Base-by-base conservation (phyloP, 2,113 vertebrate genomes). In the Paramisgurnus dabryanus region DNA sequence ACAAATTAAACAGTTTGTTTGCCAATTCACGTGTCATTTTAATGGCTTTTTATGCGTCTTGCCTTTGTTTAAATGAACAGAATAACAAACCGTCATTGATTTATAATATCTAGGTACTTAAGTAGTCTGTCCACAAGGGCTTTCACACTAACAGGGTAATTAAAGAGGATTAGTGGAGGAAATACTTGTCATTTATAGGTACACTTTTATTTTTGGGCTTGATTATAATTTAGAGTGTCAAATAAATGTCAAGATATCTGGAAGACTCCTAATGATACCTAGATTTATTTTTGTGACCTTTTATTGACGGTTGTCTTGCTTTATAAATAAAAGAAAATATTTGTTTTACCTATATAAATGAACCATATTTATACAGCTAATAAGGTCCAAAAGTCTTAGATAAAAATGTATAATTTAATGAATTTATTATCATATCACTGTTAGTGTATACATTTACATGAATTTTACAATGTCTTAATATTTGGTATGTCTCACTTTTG, bases 1-100 rank as follows among this genome's bases (percentile, higher is more conserved):
- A 92, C 87, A 95, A 94, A 95, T 95, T 94, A 92, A 95, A 93
- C 92, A 94, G 95, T 95, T 95, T 94, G 95, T 96, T 95, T 94
- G 95, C 93, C 94, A 92, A 93, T 94, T 95, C 94, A 94, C 92
- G 92, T 94, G 94, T 93, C 90, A 88, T 95, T 92, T 95, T 96
- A 95, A 97, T 96, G 93, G 92, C 89, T 91, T 93, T 93, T 93
- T 94, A 93, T 94, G 94, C 92, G 84, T 89, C 87, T 87, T 76
- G 6, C 86, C 90, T 95, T 95, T 95, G 94, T 96, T 93, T 93
- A 93, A 93, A 94, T 91, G 89, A 91, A 93, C 92, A 90, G 90
- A 93, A 92, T 89, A 84, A 93, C 93, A 95, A 95, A 95, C 89
- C 86, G 73, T 86, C 84, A 69, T 89, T 95, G 94, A 94, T 96